These are phyloP conservation scores for Acestrorhynchus altus DNA, from an alignment of 2,797 vertebrate genomes.

Conservation along the genomic window DNA sequence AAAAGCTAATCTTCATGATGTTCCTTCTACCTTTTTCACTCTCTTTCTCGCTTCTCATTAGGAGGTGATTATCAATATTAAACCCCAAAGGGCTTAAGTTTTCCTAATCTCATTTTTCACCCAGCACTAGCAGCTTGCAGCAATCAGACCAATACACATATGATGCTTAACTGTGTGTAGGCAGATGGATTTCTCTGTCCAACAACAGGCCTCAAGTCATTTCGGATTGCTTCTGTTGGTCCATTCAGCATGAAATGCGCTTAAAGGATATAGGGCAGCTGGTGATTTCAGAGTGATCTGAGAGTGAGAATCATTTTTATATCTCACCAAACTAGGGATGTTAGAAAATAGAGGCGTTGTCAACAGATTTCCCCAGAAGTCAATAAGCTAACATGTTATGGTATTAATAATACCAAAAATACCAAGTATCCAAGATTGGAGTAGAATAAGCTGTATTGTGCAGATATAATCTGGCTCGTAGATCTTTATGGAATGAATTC, in stretches of 20 bases:
- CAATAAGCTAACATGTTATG: too few relatives aligned
- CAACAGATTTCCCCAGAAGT: too few relatives aligned
- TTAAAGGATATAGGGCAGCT: not conserved
- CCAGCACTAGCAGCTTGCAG: conserved; percentile 23
- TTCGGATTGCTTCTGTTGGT: not conserved
- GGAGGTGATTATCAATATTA: conserved; percentile 78
- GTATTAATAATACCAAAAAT: too few relatives aligned
- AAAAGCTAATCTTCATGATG: conserved; percentile 37
- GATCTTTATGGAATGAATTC: too few relatives aligned
- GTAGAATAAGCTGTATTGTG: too few relatives aligned
- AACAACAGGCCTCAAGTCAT: not conserved
- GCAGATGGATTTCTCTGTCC: not conserved
- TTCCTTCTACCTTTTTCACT: conserved; percentile 11
- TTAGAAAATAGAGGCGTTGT: too few relatives aligned
- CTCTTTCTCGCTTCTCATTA: conserved; percentile 73
- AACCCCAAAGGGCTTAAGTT: conserved; percentile 74
- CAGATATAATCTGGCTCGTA: too few relatives aligned
- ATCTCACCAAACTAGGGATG: too few relatives aligned
- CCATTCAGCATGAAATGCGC: not conserved
- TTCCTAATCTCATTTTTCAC: conserved; percentile 79
- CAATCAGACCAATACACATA: conserved; percentile 13
- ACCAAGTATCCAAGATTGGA: too few relatives aligned
- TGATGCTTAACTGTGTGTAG: not conserved
- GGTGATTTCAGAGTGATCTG: not conserved
- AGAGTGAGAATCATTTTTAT: too few relatives aligned